Conservation (phyloP, 2,113 vertebrate species). For the Carassius carassius region DNA sequence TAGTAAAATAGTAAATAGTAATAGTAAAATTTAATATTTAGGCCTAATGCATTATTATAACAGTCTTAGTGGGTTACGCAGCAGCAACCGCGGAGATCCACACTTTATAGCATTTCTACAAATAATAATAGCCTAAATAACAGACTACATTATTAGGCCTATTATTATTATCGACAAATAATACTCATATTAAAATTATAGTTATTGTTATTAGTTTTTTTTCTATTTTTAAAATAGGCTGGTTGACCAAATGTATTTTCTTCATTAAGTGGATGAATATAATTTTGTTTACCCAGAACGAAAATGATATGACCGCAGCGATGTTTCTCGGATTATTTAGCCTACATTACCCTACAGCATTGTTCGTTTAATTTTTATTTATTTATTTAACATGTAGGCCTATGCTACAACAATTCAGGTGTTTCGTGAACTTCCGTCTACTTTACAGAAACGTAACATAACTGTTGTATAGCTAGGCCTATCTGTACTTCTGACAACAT, state of each 20-base stretch:
- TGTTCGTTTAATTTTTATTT: neutral
- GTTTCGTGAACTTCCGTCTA: neutral
- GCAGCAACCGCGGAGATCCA: neutral
- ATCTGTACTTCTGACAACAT: neutral
- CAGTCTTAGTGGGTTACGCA: neutral
- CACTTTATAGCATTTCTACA: neutral
- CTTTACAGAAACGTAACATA: neutral
- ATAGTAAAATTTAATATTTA: too few relatives aligned
- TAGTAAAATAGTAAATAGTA: too few relatives aligned
- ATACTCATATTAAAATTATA: neutral
- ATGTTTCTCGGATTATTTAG: neutral
- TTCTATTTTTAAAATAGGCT: neutral
- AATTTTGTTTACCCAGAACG: neutral
- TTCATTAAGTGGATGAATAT: neutral
- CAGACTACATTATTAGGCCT: neutral
- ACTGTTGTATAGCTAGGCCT: neutral
- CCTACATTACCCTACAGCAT: neutral
- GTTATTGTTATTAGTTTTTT: neutral
- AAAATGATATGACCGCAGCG: neutral
- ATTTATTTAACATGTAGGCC: neutral
- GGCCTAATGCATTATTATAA: neutral
- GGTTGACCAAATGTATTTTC: neutral
- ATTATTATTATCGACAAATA: neutral
- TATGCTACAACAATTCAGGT: neutral
- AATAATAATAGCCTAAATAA: neutral